phyloP scores from a whole-genome alignment of 2,888 invertebrate genomes.

The Spodoptera exigua region DNA sequence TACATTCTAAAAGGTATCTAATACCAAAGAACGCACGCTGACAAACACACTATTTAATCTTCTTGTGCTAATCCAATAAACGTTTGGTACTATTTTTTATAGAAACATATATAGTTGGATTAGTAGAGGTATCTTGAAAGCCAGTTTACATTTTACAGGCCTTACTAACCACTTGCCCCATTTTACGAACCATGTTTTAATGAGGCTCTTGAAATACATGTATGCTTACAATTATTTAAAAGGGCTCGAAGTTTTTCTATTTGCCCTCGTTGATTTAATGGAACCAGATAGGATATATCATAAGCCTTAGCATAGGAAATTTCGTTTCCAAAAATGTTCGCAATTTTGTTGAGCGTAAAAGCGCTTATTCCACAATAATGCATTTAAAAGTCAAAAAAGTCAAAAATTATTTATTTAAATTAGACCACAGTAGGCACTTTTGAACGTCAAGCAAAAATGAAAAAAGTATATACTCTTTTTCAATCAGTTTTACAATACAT shows the following conservation, averaged over 20 bases:
- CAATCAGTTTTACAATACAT: too few species aligned
- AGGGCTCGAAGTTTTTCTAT: not conserved
- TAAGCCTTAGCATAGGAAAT: not conserved
- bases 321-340: too few species aligned
- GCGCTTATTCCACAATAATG: not conserved
- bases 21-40: slow-evolving; percentile 25
- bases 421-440: too few species aligned
- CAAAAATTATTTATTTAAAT: too few species aligned
- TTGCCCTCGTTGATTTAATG: too few species aligned
- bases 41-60: slow-evolving; percentile 48
- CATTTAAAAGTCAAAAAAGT: too few species aligned
- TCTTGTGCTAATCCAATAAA: slow-evolving; percentile 57
- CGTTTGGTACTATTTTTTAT: slow-evolving; percentile 21
- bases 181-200: slow-evolving; percentile 32
- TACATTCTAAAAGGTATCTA: slow-evolving; percentile 4
- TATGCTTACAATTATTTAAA: slow-evolving; percentile 9
- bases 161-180: slow-evolving; percentile 8
- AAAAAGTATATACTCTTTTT: too few species aligned
- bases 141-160: slow-evolving; percentile 32
- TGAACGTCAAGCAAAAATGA: too few species aligned
- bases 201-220: slow-evolving; percentile 4
- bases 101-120: slow-evolving; percentile 16
- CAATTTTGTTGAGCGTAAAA: too few species aligned
- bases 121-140: slow-evolving; percentile 22
- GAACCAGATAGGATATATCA: not conserved